Evolutionary conservation across 1,140 invertebrate species (phyloP).

Genomic region (Aleiodes sp.): DNA sequence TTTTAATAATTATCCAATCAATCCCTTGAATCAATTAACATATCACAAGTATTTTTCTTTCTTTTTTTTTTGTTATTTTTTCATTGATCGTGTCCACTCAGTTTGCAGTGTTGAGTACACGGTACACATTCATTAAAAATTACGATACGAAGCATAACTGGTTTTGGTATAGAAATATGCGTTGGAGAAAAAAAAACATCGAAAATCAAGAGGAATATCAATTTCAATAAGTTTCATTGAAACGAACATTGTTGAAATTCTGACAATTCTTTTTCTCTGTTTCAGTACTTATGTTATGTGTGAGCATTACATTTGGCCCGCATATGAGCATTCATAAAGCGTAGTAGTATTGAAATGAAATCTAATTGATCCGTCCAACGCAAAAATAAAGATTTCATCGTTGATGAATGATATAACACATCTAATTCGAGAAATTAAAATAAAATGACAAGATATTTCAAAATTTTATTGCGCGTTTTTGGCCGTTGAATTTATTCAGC

Average conservation of each 20-base stretch:
- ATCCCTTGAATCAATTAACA: conserved; percentile 3
- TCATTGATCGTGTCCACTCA: too few relatives aligned
- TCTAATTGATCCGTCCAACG: background rate
- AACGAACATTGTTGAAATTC: too few relatives aligned
- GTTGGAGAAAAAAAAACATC: background rate
- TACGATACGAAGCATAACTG: conserved; percentile 5
- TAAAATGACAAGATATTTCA: background rate
- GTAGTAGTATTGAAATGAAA: background rate
- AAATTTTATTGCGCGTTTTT: conserved; percentile 16
- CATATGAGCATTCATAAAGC: conserved; percentile 1
- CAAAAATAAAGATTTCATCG: background rate
- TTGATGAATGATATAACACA: background rate
- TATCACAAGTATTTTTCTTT: conserved; percentile 12
- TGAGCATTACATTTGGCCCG: background rate
- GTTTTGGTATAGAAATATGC: conserved; percentile 16
- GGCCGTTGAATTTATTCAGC: conserved; percentile 12
- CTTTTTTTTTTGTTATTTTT: too few relatives aligned
- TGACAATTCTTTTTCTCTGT: too few relatives aligned
- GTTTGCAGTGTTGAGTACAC: background rate
- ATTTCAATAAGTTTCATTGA: background rate
- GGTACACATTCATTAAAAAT: background rate
- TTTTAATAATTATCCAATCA: background rate
- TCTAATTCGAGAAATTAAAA: background rate
- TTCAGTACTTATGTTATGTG: background rate
- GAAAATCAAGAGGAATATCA: background rate